Evolutionary conservation across 2,888 invertebrate genomes (phyloP), one percentile per base, ranked within the genome.

Genomic region (Cheilosia pagana): DNA sequence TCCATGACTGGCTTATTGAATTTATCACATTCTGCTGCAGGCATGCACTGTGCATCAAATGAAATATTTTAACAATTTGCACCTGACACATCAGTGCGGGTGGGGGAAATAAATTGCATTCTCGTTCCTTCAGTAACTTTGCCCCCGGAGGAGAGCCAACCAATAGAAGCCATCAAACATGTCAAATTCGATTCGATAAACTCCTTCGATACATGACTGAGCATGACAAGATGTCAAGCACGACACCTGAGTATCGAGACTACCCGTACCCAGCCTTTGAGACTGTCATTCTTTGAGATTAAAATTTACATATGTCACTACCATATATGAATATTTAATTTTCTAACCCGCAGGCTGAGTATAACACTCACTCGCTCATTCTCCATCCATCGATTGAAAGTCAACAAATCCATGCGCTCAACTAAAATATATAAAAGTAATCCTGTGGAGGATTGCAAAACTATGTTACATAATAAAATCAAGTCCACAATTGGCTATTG

Each of bases 161-260:
- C 21, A 81, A 35, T 14, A 23, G 52, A 39, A 72, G 21, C 74
- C 45, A 81, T 74, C 60, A 81, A 74, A 81, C 55, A 68, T 68
- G 53, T 74, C 79, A 74, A 81, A 81, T 67, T 52, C 67, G 60
- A 60, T 79, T 79, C 67, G 67, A 62, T 74, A 74, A 81, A 81
- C 53, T 74, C 62, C 60, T 39, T 67, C 19, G 45, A 55, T 43
- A 55, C 60, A 74, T 74, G 60, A 60, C 43, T 8, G 31, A 31
- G 10, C 39, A 70, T 28, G 50, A 59, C 28, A 59, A 21, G 39
- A 67, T 31, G 45, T 35, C 35, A 45, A 21, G n/a, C 21, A 19
- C 16, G 21, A 43, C 28, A 55, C 21, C 21, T 63, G 39, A 45
- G 25, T 53, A 10, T 53, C 5, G 53, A 6, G 19, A 19, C 48